Evolutionary conservation across 2,113 vertebrate genomes (phyloP).

Genomic region (Oreochromis aureus): DNA sequence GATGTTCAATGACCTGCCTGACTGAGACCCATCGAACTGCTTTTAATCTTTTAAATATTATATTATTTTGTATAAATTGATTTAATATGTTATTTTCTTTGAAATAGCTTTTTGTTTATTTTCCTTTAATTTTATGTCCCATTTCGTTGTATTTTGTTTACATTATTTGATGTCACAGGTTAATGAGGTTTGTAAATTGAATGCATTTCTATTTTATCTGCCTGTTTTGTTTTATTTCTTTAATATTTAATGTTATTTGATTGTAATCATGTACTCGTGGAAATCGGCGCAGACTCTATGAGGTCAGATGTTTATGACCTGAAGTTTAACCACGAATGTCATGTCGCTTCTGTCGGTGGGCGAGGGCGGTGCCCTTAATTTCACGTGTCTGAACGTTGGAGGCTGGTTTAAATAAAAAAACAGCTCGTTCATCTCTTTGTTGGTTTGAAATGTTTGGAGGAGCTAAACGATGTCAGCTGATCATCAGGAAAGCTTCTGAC

Average conservation of each 20-base stretch:
- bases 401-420: background rate
- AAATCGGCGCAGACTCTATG: too few species aligned
- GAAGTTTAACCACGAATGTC: background rate
- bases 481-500: background rate
- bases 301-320: background rate
- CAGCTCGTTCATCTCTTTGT: background rate
- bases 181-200: background rate
- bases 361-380: background rate
- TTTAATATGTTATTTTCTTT: background rate
- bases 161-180: background rate
- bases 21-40: background rate
- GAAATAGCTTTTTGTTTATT: background rate
- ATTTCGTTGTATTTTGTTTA: background rate
- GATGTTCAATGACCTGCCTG: background rate
- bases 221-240: background rate
- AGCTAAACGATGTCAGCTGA: background rate
- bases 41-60: background rate
- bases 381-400: background rate
- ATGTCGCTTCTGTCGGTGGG: background rate
- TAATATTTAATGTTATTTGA: background rate
- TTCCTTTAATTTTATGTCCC: background rate
- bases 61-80: background rate
- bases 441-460: background rate
- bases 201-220: background rate
- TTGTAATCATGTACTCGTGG: too few species aligned